These are phyloP conservation scores for Desmodus rotundus DNA, from an alignment of 2,113 vertebrate genomes.

Conservation along the genomic window DNA sequence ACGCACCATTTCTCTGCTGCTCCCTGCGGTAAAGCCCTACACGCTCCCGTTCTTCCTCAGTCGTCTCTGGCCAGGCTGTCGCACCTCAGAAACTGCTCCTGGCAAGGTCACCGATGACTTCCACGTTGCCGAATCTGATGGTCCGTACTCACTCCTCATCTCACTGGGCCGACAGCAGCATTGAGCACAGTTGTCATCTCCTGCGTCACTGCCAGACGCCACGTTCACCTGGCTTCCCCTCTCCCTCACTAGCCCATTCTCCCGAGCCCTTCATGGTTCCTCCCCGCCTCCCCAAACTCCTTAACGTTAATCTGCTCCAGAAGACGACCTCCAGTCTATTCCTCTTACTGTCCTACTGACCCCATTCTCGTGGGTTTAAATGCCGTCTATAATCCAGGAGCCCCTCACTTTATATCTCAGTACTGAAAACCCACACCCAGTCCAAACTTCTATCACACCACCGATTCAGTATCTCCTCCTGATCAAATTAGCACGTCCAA, in stretches of 20 bases:
- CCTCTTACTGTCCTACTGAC: not conserved
- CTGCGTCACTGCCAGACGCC: not conserved
- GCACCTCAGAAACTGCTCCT: not conserved
- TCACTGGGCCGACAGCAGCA: not conserved
- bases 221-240: not conserved
- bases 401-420: not conserved
- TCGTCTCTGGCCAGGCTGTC: not conserved
- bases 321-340: not conserved
- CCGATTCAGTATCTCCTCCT: not conserved
- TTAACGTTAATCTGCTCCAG: not conserved
- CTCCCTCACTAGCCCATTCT: not conserved
- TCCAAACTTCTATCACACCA: not conserved
- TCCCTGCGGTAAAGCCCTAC: not conserved
- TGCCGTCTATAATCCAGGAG: not conserved
- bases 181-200: not conserved
- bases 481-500: not conserved
- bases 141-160: not conserved
- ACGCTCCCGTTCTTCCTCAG: not conserved
- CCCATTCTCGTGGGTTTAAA: not conserved
- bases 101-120: not conserved
- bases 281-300: not conserved
- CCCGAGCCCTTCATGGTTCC: not conserved
- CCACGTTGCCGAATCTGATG: not conserved
- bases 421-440: not conserved
- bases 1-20: not conserved